Base-by-base conservation (phyloP, 2,797 vertebrate genomes). In the Pangasius larnaudii region DNA sequence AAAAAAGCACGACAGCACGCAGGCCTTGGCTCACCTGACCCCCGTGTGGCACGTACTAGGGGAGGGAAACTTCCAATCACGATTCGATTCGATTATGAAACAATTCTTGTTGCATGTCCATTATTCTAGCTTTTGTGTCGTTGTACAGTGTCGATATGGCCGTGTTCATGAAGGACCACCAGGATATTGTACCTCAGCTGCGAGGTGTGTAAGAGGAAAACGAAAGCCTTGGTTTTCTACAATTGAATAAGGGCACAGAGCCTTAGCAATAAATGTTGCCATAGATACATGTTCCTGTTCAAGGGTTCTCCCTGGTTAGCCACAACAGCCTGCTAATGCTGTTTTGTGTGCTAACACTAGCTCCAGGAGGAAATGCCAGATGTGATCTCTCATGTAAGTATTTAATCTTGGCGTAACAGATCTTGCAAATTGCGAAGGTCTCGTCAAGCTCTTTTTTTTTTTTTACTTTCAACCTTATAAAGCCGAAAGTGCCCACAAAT, bases 1-100 rank as follows among this genome's bases (percentile, higher is more conserved):
- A 58, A 74, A 58, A 74, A 85, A 75, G 69, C 22, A 39, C 46
- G 30, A 58, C 18, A 6, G 49, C 51, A 58, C 33, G 16, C 84
- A 58, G 77, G 24, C 74, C 81, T 89, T 53, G 82, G 30, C 59
- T 56, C 42, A 11, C 3, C 22, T 75, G 67, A 74, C 82, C 82
- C 46, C 30, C 18, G 16, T 39, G 71, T 67, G 51, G 75, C 1
- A n/a, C 24, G 3, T 16, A 19, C n/a, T n/a, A 49, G 24, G 18
- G 16, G 24, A 6, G 24, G 6, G 39, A 11, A 46, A 5, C 22
- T 30, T 53, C 10, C 8, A 1, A 18, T 75, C 36, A 24, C 6
- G 1, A 42, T 72, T 10, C 8, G 2, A 30, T 53, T 8, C 16
- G 0, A 53, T 72, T 22, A 46, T 9, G 8, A 46, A 46, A 39